phyloP scores from a whole-genome alignment of 1,140 invertebrate genomes.

The Drosophila truncata region DNA sequence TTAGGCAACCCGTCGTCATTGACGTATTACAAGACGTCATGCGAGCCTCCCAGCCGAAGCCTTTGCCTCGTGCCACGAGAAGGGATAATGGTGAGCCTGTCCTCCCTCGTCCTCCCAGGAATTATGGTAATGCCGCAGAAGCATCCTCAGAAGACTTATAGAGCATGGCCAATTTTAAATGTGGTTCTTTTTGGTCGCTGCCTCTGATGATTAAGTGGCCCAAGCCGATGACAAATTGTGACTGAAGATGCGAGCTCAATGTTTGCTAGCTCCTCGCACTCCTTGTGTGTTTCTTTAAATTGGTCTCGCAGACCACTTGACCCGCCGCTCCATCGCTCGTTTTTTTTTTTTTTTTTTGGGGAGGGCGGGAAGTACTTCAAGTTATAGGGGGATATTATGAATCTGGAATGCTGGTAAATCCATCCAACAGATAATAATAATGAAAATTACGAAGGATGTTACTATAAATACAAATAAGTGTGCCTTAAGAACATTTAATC shows the following conservation, averaged over 20 bases:
- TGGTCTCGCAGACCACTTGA: conserved; percentile 75
- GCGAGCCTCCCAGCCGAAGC: conserved; percentile 50
- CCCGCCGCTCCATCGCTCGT: conserved; percentile 23
- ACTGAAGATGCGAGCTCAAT: conserved; percentile 37
- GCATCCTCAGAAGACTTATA: conserved; percentile 54
- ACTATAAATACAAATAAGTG: not conserved
- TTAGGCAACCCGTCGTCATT: conserved; percentile 81
- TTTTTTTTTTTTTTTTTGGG: conserved; percentile 2
- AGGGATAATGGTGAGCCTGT: conserved; percentile 58
- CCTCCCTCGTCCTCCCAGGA: conserved; percentile 2
- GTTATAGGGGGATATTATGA: conserved; percentile 48
- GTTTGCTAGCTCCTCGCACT: conserved; percentile 14
- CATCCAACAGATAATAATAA: not conserved
- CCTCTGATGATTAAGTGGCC: conserved; percentile 61
- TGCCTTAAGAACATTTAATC: not conserved
- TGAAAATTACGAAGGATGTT: not conserved
- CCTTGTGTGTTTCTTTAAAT: conserved; percentile 53
- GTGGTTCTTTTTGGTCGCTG: conserved; percentile 25
- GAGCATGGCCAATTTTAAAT: conserved; percentile 65
- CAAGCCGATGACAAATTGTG: conserved; percentile 79
- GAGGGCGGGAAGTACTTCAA: conserved; percentile 45
- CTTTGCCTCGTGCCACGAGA: conserved; percentile 50
- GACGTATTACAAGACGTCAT: conserved; percentile 81
- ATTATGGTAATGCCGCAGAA: conserved; percentile 65
- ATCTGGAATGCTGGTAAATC: conserved; percentile 21